A percentile compares a stretch with the other conserved stretches of the same genome.
Conservation (phyloP, 2,888 invertebrate species). For the Patella ulyssiponensis region DNA sequence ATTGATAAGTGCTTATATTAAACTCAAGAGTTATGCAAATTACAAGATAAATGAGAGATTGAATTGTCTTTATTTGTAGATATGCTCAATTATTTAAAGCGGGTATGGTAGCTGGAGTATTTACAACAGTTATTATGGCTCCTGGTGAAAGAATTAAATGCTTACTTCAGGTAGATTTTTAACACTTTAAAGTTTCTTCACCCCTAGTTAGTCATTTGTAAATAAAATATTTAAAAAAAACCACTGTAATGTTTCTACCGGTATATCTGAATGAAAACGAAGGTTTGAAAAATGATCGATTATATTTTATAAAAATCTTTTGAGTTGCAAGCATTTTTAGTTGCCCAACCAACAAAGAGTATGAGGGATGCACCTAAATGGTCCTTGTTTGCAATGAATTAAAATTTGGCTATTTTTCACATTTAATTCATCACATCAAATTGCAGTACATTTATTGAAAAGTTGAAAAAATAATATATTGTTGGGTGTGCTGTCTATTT, state of each 20-base stretch:
- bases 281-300: not conserved
- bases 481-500: too few species aligned
- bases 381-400: not conserved
- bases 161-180: slow-evolving; percentile 82
- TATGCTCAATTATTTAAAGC: slow-evolving; percentile 89
- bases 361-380: not conserved
- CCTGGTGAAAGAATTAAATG: slow-evolving; percentile 99
- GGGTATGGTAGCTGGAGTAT: slow-evolving; percentile 97
- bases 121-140: slow-evolving; percentile 97
- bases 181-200: not conserved
- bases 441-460: too few species aligned
- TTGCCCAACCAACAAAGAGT: too few species aligned
- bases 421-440: too few species aligned
- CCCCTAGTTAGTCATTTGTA: not conserved
- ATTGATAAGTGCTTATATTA: too few species aligned
- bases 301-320: not conserved
- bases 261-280: not conserved
- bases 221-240: not conserved
- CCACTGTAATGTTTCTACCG: not conserved
- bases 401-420: too few species aligned
- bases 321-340: too few species aligned
- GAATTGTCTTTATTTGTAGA: slow-evolving; percentile 63
- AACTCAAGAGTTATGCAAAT: too few species aligned
- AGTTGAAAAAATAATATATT: too few species aligned
- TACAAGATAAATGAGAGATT: too few species aligned